These are phyloP conservation scores for Morone chrysops DNA, from an alignment of 2,113 vertebrate genomes.

Conservation along the genomic window DNA sequence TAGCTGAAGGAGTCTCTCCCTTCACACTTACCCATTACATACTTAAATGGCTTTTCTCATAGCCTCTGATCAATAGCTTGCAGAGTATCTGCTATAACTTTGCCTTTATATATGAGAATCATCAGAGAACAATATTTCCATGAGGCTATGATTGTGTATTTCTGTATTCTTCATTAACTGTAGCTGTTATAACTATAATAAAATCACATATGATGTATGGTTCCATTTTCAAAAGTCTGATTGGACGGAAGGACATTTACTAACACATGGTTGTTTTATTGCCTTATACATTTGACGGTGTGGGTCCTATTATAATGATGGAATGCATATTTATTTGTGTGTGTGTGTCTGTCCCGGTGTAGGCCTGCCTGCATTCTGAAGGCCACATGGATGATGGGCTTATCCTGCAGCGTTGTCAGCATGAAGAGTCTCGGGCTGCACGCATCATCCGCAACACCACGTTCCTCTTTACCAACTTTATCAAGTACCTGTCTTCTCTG, in stretches of 20 bases:
- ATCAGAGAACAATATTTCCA: not conserved
- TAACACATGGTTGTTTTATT: not conserved
- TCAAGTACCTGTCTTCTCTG: constrained; percentile 84
- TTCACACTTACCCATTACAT: not conserved
- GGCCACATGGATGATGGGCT: constrained; percentile 98
- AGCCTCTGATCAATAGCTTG: not conserved
- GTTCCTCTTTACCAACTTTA: constrained; percentile 92
- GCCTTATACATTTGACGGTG: not conserved
- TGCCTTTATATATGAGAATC: not conserved
- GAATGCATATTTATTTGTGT: not conserved
- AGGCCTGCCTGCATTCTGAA: constrained; percentile 96
- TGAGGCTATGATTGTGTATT: not conserved
- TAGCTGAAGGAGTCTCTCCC: not conserved
- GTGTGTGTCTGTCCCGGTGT: constrained; percentile 18
- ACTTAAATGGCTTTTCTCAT: not conserved
- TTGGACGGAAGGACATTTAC: not conserved
- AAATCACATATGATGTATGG: not conserved
- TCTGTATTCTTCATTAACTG: not conserved
- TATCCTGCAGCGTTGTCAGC: constrained; percentile 94
- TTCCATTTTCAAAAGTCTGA: not conserved
- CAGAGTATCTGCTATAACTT: not conserved
- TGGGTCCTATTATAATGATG: not conserved
- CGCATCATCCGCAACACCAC: constrained; percentile 96
- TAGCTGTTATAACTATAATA: not conserved
- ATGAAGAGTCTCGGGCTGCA: constrained; percentile 93